Conservation (phyloP, 1,140 invertebrate genomes). For the Geopemphigus sp. region DNA sequence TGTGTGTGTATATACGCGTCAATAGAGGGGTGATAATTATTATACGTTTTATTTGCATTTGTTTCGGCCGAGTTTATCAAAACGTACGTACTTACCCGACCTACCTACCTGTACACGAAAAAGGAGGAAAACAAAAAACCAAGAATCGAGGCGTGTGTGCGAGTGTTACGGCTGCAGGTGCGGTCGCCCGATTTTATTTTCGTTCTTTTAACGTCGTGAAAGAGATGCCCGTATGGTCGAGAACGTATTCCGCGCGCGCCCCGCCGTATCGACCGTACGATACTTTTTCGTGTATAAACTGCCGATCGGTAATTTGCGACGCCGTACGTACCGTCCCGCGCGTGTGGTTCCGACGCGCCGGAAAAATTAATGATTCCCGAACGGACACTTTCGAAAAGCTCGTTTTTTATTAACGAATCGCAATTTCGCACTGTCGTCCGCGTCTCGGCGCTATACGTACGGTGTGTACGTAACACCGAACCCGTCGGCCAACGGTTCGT, state of each 20-base stretch:
- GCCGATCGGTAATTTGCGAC: background rate
- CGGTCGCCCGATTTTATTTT: background rate
- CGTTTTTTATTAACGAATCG: too few relatives aligned
- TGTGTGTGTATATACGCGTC: background rate
- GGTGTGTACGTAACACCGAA: too few relatives aligned
- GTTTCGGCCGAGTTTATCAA: slow-evolving; percentile 38
- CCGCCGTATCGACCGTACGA: too few relatives aligned
- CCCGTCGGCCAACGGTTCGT: too few relatives aligned
- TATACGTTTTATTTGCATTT: slow-evolving; percentile 39
- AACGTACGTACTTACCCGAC: background rate
- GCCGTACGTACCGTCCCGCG: too few relatives aligned
- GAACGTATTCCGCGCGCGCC: too few relatives aligned
- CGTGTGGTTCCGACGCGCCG: too few relatives aligned
- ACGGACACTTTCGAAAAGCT: too few relatives aligned
- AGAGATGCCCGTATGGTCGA: too few relatives aligned
- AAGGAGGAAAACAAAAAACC: background rate
- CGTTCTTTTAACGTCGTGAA: slow-evolving; percentile 17
- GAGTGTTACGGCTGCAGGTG: slow-evolving; percentile 9
- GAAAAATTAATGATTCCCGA: too few relatives aligned
- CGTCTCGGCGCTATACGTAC: too few relatives aligned
- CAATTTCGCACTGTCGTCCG: too few relatives aligned
- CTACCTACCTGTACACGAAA: background rate
- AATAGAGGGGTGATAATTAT: slow-evolving; percentile 24
- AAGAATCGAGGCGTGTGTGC: slow-evolving; percentile 1
- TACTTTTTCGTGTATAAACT: background rate